Evolutionary conservation across 2,797 vertebrate genomes (phyloP), one percentile per base, ranked within the genome.

Genomic region (Cuniculus paca): DNA sequence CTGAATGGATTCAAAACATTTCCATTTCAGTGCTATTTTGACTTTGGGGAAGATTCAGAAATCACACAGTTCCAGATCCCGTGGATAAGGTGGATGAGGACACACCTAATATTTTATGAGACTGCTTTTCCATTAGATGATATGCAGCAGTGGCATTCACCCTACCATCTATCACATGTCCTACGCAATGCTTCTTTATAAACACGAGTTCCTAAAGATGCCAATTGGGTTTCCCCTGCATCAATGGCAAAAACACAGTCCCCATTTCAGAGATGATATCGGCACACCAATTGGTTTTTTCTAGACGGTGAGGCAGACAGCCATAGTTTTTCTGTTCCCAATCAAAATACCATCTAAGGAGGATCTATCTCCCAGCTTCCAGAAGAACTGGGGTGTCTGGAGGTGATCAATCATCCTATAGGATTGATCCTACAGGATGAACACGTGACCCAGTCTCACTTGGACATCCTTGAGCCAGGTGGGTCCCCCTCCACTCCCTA

Each of bases 281-380:
- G 19, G 26, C n/a, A 22, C 28, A 4, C 7, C 0, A 4, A n/a
- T 7, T 1, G 0, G 50, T 24, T 20, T 36, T 24, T 42, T 74
- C 42, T 63, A 31, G 26, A 17, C 0, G 4, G 63, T 0, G 11
- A 13, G 3, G 0, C 1, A 1, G 6, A 42, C 3, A 2, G 34
- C 78, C n/a, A 4, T 13, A 0, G 26, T 28, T 58, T 65, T 54
- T 50, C 58, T 94, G 26, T 75, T n/a, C 17, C 3, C 45, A 54
- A 78, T 4, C 8, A 2, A 78, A 36, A 61, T 28, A 5, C 34
- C 14, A 9, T 17, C 6, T 4, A 19, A 19, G 10, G 7, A 34
- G 20, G 28, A 9, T n/a, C 17, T 74, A 9, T n/a, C 17, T 74
- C 56, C 26, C 2, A 0, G 10, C 10, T 24, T 82, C 54, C 39